A percentile compares a stretch with the other conserved stretches of the same genome.
Conservation (phyloP, 2,113 vertebrate species). For the Monarcha castaneiventris region DNA sequence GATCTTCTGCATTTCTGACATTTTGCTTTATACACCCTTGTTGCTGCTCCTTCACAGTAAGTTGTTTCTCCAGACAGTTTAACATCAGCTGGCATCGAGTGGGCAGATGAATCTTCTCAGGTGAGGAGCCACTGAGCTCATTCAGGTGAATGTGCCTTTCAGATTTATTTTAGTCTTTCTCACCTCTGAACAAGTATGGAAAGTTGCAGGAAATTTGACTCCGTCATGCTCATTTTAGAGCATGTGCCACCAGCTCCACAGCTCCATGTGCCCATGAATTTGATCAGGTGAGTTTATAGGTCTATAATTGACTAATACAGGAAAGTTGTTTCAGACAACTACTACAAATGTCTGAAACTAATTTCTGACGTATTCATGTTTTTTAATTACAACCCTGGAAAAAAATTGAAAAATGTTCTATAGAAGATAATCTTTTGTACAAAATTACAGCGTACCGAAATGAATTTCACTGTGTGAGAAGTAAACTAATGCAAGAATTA, state of each 20-base stretch:
- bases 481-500: not conserved
- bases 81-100: not conserved
- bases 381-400: not conserved
- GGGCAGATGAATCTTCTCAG: not conserved
- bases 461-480: not conserved
- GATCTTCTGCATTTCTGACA: not conserved
- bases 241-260: not conserved
- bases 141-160: not conserved
- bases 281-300: not conserved
- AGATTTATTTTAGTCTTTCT: not conserved
- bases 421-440: not conserved
- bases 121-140: not conserved
- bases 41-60: not conserved
- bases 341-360: not conserved
- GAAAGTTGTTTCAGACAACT: not conserved
- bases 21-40: not conserved
- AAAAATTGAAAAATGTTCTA: not conserved
- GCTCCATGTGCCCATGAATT: not conserved
- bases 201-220: not conserved
- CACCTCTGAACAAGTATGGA: accelerated
- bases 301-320: not conserved
- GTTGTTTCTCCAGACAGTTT: not conserved
- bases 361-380: not conserved
- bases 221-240: not conserved
- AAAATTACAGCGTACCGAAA: not conserved